Conservation (phyloP, 2,113 vertebrate species). For the Neotragus moschatus region DNA sequence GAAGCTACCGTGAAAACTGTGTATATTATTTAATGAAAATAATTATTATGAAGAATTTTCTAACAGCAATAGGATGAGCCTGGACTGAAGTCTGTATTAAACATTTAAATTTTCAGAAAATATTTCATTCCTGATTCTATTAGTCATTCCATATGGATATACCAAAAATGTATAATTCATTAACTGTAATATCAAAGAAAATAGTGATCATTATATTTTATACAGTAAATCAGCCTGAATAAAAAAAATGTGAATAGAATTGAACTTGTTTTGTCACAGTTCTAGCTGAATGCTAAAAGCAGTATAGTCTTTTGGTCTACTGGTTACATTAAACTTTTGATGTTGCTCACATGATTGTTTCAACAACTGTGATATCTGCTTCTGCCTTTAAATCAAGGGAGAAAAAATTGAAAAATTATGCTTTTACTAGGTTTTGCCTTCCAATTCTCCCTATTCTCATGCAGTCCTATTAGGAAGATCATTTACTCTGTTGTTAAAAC, state of each 20-base stretch:
- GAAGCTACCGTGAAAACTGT: background rate
- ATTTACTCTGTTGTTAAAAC: background rate
- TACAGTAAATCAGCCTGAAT: background rate
- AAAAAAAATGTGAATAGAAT: background rate
- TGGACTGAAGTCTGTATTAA: background rate
- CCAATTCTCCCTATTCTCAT: background rate
- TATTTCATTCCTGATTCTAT: background rate
- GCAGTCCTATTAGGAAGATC: background rate
- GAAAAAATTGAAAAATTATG: background rate
- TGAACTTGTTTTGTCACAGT: background rate
- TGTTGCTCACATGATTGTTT: background rate
- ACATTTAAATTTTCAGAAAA: background rate
- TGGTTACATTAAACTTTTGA: background rate
- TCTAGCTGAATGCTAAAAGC: background rate
- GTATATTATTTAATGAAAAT: background rate
- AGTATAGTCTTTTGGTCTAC: background rate
- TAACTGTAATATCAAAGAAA: background rate
- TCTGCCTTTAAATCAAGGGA: background rate
- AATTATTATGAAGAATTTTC: background rate
- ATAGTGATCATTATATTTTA: background rate
- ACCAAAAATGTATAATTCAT: background rate
- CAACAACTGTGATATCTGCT: background rate
- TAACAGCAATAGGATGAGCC: background rate
- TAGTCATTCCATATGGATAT: background rate
- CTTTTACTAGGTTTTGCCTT: background rate